Conservation (phyloP, 2,888 invertebrate genomes). For the Gryllus longicercus region DNA sequence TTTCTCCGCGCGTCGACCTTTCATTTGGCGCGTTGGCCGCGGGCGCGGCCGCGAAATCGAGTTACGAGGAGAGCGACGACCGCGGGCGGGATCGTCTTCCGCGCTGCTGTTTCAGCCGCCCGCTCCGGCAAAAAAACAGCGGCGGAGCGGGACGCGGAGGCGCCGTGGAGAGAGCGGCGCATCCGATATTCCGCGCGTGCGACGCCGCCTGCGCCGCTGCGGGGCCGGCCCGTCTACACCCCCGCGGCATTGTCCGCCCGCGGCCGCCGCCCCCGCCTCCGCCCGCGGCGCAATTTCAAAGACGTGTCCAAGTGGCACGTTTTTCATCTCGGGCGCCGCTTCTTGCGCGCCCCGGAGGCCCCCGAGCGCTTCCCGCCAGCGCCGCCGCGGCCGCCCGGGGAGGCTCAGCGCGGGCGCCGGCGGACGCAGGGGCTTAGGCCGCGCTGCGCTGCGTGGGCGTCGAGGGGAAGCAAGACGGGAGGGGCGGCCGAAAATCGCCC, state of each 20-base stretch:
- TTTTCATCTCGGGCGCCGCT: not conserved
- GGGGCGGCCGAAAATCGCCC: no score
- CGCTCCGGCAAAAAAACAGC: no score
- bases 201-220: not conserved
- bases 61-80: not conserved
- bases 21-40: no score
- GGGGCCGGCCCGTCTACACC: not conserved
- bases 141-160: no score
- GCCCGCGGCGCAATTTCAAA: not conserved
- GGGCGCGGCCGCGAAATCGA: no score
- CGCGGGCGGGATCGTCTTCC: not conserved
- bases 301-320: slow-evolving; percentile 10
- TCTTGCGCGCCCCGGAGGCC: not conserved
- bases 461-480: no score
- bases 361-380: not conserved
- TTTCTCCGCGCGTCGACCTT: no score
- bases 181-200: not conserved
- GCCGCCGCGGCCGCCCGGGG: not conserved
- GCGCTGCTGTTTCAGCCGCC: no score
- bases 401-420: not conserved
- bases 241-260: not conserved
- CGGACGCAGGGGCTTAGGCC: not conserved
- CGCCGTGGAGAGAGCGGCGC: not conserved
- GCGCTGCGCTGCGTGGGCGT: not conserved
- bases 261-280: not conserved